Evolutionary conservation across 2,113 vertebrate species (phyloP).

Genomic region (Corvus hawaiiensis): DNA sequence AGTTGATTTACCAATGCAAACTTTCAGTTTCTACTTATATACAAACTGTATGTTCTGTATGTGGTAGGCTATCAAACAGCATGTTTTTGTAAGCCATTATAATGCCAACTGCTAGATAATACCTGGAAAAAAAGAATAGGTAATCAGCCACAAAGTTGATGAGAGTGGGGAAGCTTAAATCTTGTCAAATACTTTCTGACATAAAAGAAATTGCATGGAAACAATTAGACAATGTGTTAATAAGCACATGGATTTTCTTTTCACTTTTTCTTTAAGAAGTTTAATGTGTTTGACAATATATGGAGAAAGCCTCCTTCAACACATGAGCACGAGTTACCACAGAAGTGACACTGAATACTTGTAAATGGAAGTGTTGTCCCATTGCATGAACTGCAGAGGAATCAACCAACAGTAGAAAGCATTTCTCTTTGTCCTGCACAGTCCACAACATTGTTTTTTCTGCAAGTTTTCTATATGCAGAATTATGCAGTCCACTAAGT

Average conservation of each 20-base stretch:
- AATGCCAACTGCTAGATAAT: not conserved
- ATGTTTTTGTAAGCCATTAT: not conserved
- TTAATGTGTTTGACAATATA: not conserved
- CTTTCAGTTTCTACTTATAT: not conserved
- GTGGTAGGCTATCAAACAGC: not conserved
- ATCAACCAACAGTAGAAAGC: not conserved
- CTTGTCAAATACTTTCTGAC: not conserved
- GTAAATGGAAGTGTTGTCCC: not conserved
- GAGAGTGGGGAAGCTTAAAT: not conserved
- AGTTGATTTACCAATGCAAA: not conserved
- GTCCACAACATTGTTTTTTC: not conserved
- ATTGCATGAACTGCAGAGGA: not conserved
- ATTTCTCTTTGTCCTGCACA: not conserved
- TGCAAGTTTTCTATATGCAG: not conserved
- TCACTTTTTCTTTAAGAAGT: not conserved
- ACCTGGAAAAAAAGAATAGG: not conserved
- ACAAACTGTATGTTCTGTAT: not conserved
- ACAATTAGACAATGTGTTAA: not conserved
- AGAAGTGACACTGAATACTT: not conserved
- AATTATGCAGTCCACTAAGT: not conserved
- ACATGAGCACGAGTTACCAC: not conserved
- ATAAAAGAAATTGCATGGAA: not conserved
- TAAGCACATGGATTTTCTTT: not conserved
- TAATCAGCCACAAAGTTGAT: not conserved
- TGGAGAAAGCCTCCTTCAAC: not conserved